Base-by-base conservation (phyloP, 1,140 invertebrate species). In the Homalodisca vitripennis region DNA sequence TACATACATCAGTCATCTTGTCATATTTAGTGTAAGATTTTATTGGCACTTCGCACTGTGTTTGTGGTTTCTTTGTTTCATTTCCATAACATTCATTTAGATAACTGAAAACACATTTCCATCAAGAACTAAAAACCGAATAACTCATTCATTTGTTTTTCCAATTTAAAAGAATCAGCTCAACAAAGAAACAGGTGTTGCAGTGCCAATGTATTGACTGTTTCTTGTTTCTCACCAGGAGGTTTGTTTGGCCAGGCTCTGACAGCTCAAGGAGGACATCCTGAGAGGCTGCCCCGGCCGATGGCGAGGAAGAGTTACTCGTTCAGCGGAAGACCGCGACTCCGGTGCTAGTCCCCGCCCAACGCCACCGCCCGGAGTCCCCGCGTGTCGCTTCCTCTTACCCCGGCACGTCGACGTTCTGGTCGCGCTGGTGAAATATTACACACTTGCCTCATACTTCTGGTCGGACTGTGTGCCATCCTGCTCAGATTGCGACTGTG, bases 301-400 rank as follows among this genome's bases (percentile, higher is more conserved):
- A 46, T 55, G 66, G 24, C 20, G 66, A 55, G 53, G 57, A 62
- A 46, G 67, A 62, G 34, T 27, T 57, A 20, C 57, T 62, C 46
- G 30, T 57, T 62, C 31, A 62, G 53, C 30, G 57, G 67, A 68
- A 57, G 30, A 62, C 57, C 32, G 67, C 67, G 26, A 62, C 67
- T 34, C 34, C 67, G 31, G 34, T 46, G 17, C 67, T 62, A 41
- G 67, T 68, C 13, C 53, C 67, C 3, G 67, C 34, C 17, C 67
- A 32, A 12, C 26, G 32, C 32, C 57, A 20, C 26, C 30, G 29
- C 20, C 22, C 30, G 17, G 47, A 60, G 12, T 3, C 29, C 20
- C 53, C 53, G 26, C 30, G 67, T 6, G 67, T 30, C 30, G 67
- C 67, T 26, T 55, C 47, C n/a, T 68, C 67, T 31, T 68, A 68